Base-by-base conservation (phyloP, 2,888 invertebrate genomes). In the Drosophila engyochracea region DNA sequence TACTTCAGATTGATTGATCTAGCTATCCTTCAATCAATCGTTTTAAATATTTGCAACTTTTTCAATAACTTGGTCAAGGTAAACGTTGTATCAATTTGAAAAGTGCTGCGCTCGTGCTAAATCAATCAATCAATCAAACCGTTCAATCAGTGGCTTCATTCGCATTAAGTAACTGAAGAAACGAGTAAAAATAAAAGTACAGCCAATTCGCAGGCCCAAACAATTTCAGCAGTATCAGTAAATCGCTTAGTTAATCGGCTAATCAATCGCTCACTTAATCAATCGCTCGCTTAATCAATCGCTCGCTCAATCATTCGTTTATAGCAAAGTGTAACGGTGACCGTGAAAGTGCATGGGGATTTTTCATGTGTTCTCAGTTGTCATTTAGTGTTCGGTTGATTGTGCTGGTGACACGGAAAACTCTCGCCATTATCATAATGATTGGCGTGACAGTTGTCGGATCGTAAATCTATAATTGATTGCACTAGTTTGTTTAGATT, bases 331-430 rank as follows among this genome's bases (percentile, higher is more conserved):
- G 28, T 39, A 37, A 30, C 57, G n/a, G 55, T 54, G 75, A 74
- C 78, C 78, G 75, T 79, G 75, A 74, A 53, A 66, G 30, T 54
- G 44, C 16, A 28, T 62, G 51, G 61, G 60, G 52, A 63, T 60
- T 39, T 58, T 35, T 33, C 14, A 25, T 52, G 39, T 49, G 19
- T 28, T 55, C 37, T 19, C 57, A 12, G 14, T 57, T 28, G 14
- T 57, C 14, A n/a, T n/a, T 39, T 28, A n/a, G 41, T n/a, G 39
- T 57, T 19, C 57, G 57, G 28, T n/a, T 53, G 75, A 62, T 70
- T 70, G 79, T 58, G 54, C 53, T 67, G 61, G 59, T 54, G 71
- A 70, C 33, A 72, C 85, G 84, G 82, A 84, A 85, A 77, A 77
- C 59, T 80, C 52, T 60, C 63, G 62, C 55, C 70, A 73, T 82